Percentiles rank a stretch among this genome's conserved stretches.
Conservation (phyloP, 2,797 vertebrate species). For the Mallotus villosus region DNA sequence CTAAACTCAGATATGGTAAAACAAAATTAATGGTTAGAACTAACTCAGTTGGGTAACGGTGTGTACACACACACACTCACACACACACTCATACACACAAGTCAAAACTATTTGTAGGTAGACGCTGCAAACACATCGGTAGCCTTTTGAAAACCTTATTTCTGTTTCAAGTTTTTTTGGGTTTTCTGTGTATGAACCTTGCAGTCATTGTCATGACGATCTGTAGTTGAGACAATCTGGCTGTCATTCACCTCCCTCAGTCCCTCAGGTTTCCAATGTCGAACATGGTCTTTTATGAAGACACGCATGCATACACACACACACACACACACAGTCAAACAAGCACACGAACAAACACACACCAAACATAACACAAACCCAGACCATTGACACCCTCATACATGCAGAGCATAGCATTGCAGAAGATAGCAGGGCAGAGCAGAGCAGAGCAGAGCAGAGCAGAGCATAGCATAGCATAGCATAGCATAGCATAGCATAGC, state of each 20-base stretch:
- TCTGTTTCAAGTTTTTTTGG: slow-evolving; percentile 9
- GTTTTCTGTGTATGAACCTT: slow-evolving; percentile 11
- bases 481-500: too few relatives aligned
- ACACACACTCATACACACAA: background rate
- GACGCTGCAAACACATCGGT: background rate
- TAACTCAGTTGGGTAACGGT: slow-evolving; percentile 6
- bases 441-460: too few relatives aligned
- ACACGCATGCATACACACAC: background rate
- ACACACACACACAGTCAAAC: background rate
- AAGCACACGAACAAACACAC: background rate
- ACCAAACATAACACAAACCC: too few relatives aligned
- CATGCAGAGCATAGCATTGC: too few relatives aligned
- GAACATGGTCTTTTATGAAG: background rate
- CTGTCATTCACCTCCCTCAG: background rate
- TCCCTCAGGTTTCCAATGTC: background rate
- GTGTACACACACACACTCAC: background rate
- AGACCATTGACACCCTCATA: too few relatives aligned
- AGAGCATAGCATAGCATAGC: too few relatives aligned
- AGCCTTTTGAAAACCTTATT: slow-evolving; percentile 9
- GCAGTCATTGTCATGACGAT: background rate
- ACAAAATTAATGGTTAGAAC: slow-evolving; percentile 20
- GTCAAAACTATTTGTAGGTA: background rate
- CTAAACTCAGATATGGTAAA: slow-evolving; percentile 29
- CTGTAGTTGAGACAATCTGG: slow-evolving; percentile 1
- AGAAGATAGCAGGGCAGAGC: too few relatives aligned